Evolutionary conservation across 1,140 invertebrate genomes (phyloP).

Genomic region (Luehdorfia chinensis): DNA sequence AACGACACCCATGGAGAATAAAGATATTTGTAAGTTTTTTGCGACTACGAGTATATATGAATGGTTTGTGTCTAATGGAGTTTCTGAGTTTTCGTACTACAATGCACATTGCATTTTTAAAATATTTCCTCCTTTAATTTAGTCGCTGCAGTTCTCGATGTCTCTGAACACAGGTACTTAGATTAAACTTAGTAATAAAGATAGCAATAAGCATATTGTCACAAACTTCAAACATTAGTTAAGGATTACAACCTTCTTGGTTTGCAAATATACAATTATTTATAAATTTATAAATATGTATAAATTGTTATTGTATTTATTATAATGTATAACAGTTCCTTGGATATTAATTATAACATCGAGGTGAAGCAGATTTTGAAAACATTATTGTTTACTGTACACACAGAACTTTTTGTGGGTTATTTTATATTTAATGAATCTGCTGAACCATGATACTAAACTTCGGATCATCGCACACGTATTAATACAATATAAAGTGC

Average conservation of each 20-base stretch:
- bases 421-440: slow-evolving; percentile 21
- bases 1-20: no score
- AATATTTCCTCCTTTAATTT: no score
- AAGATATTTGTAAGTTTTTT: no score
- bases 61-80: no score
- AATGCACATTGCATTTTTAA: no score
- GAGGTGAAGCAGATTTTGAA: slow-evolving; percentile 36
- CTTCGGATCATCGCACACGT: slow-evolving; percentile 50
- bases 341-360: slow-evolving; percentile 33
- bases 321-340: slow-evolving; percentile 60
- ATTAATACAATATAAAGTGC: slow-evolving; percentile 57
- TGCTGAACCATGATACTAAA: slow-evolving; percentile 42
- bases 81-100: no score
- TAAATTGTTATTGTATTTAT: slow-evolving; percentile 55
- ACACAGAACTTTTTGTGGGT: no score
- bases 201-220: slow-evolving; percentile 4
- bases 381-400: not conserved
- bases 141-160: no score
- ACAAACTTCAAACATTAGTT: slow-evolving; percentile 6
- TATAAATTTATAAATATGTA: slow-evolving; percentile 41
- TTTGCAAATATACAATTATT: slow-evolving; percentile 22
- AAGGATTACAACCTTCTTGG: slow-evolving; percentile 2
- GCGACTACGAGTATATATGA: no score
- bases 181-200: slow-evolving; percentile 8
- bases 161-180: slow-evolving; percentile 14